Base-by-base conservation (phyloP, 2,113 vertebrate genomes). In the Scomber colias region DNA sequence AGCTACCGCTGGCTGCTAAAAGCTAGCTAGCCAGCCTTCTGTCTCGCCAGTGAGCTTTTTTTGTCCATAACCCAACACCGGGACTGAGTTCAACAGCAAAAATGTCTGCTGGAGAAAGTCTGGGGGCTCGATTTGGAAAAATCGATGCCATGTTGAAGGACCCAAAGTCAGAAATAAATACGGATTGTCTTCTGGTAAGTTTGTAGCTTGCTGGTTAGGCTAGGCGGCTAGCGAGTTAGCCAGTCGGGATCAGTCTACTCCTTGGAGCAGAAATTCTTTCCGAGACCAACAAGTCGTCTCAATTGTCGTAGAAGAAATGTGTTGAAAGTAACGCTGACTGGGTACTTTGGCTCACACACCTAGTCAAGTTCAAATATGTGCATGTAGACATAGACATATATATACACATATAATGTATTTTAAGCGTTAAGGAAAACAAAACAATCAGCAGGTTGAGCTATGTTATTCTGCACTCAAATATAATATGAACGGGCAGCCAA, bases 131-230 rank as follows among this genome's bases (percentile, higher is more conserved):
- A 1, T 99, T 99, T 94, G 97, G 97, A 72, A 99, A 98, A 94
- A 98, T 99, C 94, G 97, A 99, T 91, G 94, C 95, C 92, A 96
- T 98, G 96, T 90, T 99, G 90, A 96, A 96, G 92, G 96, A 99
- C 87, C 97, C 98, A 79, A 97, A 98, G 85, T 99, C 97, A 50
- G 98, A 99, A 96, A 93, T 99, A 90, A 99, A 99, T 93, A 97
- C 97, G 81, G 98, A 99, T 94, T 98, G 98, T 80, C 93, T 99
- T 88, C 94, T 99, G 97, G 98, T 99, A 94, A 98, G 97, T 98
- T 92, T 84, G 51, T 77, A 65, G 66, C 66, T 48, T 35, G 75
- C 65, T 82, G 79, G 75, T 77, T 46, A 27, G 24, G 71, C 84
- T 84, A 86, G 35, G 44, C 74, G 51, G 79, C 82, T 84, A 86